These are phyloP conservation scores for Habrosyne pyritoides DNA, from an alignment of 2,888 invertebrate genomes.

Conservation along the genomic window DNA sequence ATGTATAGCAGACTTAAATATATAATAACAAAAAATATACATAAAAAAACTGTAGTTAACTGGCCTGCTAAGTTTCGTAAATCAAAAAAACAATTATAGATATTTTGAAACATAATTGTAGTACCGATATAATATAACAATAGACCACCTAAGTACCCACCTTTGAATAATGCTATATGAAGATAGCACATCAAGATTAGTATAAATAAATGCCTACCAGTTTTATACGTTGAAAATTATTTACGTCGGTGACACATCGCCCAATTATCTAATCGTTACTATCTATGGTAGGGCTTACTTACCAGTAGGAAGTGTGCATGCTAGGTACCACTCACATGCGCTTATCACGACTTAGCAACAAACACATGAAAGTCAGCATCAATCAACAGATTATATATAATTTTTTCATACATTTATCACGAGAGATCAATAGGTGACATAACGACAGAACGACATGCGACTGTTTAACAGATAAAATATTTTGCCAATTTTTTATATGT, in stretches of 20 bases:
- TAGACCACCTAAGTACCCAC: neutral
- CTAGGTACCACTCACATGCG: neutral
- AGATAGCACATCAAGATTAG: neutral
- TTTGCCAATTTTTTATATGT: neutral
- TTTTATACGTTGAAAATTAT: neutral
- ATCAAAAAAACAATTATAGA: no score
- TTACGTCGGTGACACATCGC: neutral
- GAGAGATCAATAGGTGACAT: conserved; percentile 51
- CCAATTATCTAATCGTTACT: neutral
- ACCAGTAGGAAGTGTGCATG: neutral
- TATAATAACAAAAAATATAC: no score
- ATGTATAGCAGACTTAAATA: no score
- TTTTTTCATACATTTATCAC: conserved; percentile 24
- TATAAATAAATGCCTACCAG: neutral
- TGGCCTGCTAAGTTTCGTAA: no score
- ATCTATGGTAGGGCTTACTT: neutral
- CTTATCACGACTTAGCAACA: neutral
- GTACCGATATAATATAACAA: no score
- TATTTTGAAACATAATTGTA: no score
- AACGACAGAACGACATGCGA: conserved; percentile 29
- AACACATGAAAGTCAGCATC: conserved; percentile 18
- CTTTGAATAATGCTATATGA: neutral
- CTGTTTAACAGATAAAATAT: neutral
- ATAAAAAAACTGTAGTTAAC: no score
- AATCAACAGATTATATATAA: conserved; percentile 9